phyloP scores from a whole-genome alignment of 1,140 invertebrate species.

The Stegodyphus mimosarum region DNA sequence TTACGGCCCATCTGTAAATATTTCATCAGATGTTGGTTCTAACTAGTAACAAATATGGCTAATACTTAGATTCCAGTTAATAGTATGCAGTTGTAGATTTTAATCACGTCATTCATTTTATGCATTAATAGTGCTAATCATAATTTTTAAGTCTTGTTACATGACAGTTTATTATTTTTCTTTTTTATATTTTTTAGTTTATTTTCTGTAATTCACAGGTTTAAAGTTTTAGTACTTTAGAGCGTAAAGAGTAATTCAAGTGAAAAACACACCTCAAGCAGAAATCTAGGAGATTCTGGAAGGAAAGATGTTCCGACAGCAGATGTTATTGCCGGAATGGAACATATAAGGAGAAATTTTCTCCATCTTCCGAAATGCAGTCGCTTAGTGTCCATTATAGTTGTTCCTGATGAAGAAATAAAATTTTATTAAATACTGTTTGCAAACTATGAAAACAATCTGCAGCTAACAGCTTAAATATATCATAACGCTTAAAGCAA shows the following conservation, averaged over 20 bases:
- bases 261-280: slow-evolving; percentile 65
- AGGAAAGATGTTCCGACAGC: slow-evolving; percentile 78
- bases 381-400: slow-evolving; percentile 76
- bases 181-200: too few species aligned
- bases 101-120: neutral
- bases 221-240: too few species aligned
- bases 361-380: slow-evolving; percentile 85
- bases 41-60: too few species aligned
- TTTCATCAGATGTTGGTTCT: too few species aligned
- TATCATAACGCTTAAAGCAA: too few species aligned
- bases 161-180: too few species aligned
- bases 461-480: too few species aligned
- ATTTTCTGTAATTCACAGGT: too few species aligned
- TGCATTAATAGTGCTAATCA: neutral
- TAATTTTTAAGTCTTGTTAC: neutral
- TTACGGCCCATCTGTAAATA: slow-evolving; percentile 51
- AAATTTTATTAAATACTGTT: too few species aligned
- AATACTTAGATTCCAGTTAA: too few species aligned
- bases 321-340: slow-evolving; percentile 78
- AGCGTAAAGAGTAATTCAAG: neutral
- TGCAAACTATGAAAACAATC: too few species aligned
- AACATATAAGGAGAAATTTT: slow-evolving; percentile 77
- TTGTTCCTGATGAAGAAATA: slow-evolving; percentile 68
- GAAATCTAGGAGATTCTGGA: slow-evolving; percentile 82
- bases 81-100: neutral